Percentiles rank a stretch among this genome's conserved stretches.
These are phyloP conservation scores for Atherinosoma microstoma DNA, from an alignment of 2,797 vertebrate genomes.

Conservation along the genomic window DNA sequence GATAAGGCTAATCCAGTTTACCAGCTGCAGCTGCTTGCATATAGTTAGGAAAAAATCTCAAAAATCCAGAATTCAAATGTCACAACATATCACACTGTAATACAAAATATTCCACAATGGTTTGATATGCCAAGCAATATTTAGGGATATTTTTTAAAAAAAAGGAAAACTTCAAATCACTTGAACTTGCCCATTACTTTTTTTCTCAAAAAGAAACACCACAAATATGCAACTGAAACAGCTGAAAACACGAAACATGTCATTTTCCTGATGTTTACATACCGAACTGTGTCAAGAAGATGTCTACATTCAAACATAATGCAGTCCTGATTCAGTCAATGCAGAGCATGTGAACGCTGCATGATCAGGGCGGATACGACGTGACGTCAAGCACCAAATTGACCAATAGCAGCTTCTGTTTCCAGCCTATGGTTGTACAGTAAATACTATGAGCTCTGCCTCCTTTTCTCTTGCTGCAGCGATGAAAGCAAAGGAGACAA, in stretches of 20 bases:
- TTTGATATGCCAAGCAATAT: not conserved
- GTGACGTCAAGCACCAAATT: conserved; percentile 31
- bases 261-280: not conserved
- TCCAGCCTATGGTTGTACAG: conserved; percentile 73
- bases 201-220: not conserved
- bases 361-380: conserved; percentile 68
- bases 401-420: conserved; percentile 74
- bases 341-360: conserved; percentile 79
- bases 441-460: conserved; percentile 75
- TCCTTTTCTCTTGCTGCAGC: conserved; percentile 50
- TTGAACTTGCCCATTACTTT: not conserved
- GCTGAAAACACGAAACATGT: not conserved
- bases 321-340: conserved; percentile 38
- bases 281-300: not conserved
- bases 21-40: not conserved
- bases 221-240: not conserved
- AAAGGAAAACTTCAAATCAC: not conserved
- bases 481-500: conserved; percentile 52
- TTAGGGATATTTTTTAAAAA: no score
- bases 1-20: not conserved
- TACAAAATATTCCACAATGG: not conserved
- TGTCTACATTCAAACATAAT: not conserved
- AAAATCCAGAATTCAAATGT: not conserved
- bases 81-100: not conserved
- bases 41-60: not conserved